Evolutionary conservation across 1,140 invertebrate genomes (phyloP).

Genomic region (Eumaeus atala): DNA sequence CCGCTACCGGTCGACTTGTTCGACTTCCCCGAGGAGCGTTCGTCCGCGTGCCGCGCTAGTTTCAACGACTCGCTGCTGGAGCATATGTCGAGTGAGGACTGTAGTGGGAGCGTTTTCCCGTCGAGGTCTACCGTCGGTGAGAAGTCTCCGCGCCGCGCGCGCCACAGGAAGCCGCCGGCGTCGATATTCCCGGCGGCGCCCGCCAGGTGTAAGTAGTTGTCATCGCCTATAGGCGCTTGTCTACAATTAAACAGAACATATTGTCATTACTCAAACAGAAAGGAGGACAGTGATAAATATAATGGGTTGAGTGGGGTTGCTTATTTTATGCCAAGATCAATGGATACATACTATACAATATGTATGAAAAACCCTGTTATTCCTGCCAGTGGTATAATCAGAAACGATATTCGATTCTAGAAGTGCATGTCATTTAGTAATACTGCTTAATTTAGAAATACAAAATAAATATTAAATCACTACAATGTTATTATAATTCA

Average conservation of each 20-base stretch:
- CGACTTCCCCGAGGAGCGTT: conserved; percentile 57
- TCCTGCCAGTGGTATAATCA: too few species aligned
- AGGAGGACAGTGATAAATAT: too few species aligned
- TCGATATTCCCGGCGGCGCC: conserved; percentile 46
- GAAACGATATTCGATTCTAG: too few species aligned
- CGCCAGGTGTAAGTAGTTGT: conserved; percentile 83
- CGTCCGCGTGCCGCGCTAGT: conserved; percentile 46
- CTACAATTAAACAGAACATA: conserved; percentile 55
- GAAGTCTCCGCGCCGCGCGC: conserved; percentile 40
- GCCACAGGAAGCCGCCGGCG: conserved; percentile 42
- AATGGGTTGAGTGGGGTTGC: too few species aligned
- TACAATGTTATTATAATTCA: too few species aligned
- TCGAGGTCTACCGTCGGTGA: conserved; percentile 46
- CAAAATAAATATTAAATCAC: too few species aligned
- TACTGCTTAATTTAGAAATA: too few species aligned
- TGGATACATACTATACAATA: too few species aligned
- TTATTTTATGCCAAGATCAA: too few species aligned
- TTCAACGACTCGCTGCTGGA: conserved; percentile 62
- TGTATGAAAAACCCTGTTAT: too few species aligned
- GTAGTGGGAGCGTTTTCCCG: conserved; percentile 43
- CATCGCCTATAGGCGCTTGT: conserved; percentile 90
- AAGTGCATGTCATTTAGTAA: too few species aligned
- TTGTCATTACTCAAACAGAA: neutral
- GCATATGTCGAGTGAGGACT: conserved; percentile 45
- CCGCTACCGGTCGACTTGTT: conserved; percentile 54